Base-by-base conservation (phyloP, 2,113 vertebrate species). In the Burhinus bistriatus region DNA sequence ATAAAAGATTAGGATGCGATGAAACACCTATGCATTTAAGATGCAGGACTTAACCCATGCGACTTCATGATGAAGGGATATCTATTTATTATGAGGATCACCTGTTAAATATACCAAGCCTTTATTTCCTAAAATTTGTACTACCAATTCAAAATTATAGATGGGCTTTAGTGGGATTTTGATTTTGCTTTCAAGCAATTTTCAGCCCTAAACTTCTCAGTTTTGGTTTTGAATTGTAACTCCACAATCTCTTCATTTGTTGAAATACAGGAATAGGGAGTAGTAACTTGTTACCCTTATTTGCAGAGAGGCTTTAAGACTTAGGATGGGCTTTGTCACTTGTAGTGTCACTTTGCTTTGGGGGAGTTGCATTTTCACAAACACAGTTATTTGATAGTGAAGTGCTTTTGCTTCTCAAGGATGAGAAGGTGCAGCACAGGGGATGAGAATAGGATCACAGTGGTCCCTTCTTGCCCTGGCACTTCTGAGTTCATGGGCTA, bases 1-100 rank as follows among this genome's bases (percentile, higher is more conserved):
- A 40, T 83, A 52, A 76, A 90, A 85, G 91, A 96, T 95, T 51
- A 97, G 92, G 87, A 69, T 34, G 83, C 55, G 15, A 26, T 83
- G 95, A 94, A 95, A 96, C 83, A 97, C 85, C 95, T 95, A 14
- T 84, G 80, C 84, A 75, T 84, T 92, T 95, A 90, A 71, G 34
- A 47, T 77, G 62, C 19, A 82, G 65, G 38, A 55, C 40, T 87
- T 94, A 79, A 83, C 47, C 61, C 69, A 9, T 30, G 45, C 79
- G 89, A 58, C 59, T 32, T 71, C 34, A 47, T 68, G 25, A 66
- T 49, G 66, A 87, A 76, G 15, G 32, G 15, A 7, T 65, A 27
- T 62, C 19, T 40, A 7, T 62, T 34, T 72, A 12, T 65, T 83
- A 23, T 18, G n/a, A 75, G 49, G 52, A 57, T 62, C 20, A 45